Evolutionary conservation across 37 sponge, comb jelly and placozoan genomes (phyloP), one percentile per base, ranked within the genome.

Genomic region (Cladorhizidae sp.): DNA sequence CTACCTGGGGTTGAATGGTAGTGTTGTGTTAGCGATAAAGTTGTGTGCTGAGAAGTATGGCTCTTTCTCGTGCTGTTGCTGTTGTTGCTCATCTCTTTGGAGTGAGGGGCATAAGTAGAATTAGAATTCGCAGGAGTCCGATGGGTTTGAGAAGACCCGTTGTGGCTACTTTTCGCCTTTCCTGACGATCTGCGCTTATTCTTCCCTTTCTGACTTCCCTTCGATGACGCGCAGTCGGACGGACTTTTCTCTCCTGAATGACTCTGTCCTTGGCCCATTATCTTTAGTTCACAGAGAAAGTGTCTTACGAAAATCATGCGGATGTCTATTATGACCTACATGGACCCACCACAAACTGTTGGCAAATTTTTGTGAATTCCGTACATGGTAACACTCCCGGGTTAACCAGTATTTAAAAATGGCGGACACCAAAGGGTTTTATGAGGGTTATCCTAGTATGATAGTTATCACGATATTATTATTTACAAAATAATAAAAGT

Each of bases 221-320:
- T 42, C 25, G 1, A 23, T 36, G 72, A 2, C 49, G n/a, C 56
- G 21, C 35, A 43, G 25, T 45, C 29, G n/a, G 74, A 50, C 29
- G 20, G 1, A 39, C 15, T 40, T 25, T 42, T 40, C 22, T 40
- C 43, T 14, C 45, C 72, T 18, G 42, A 41, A 22, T 55, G 55
- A n/a, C 74, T 51, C 55, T 51, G 55, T 9, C 37, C 74, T 51
- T 50, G 54, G 6, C 55, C 67, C 67, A 35, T 45, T 74, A 23
- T 32, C 32, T 21, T 49, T n/a, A 50, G n/a, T n/a, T n/a, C n/a
- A n/a, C n/a, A n/a, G n/a, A n/a, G n/a, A n/a, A n/a, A n/a, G n/a
- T n/a, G n/a, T n/a, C n/a, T n/a, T n/a, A n/a, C n/a, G n/a, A n/a
- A n/a, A n/a, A n/a, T n/a, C n/a, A n/a, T n/a, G n/a, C n/a, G n/a